Base-by-base conservation (phyloP, 2,113 vertebrate genomes). In the Astatotilapia flaviijosephi region DNA sequence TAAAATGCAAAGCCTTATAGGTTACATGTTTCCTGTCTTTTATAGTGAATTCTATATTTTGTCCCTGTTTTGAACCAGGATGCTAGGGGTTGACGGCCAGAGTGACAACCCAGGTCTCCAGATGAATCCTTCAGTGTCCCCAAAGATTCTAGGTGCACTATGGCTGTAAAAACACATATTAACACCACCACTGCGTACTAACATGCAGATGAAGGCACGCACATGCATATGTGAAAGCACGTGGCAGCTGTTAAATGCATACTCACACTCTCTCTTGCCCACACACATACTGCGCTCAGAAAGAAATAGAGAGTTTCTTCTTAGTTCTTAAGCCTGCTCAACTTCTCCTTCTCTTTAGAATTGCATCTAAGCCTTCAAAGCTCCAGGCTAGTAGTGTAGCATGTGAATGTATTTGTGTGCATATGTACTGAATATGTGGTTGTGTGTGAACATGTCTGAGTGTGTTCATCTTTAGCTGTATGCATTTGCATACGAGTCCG, bases 341-440 rank as follows among this genome's bases (percentile, higher is more conserved):
- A 91, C 91, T 90, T 93, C 62, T 89, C 83, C 83, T 92, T 93
- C 91, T 94, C 84, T 86, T 91, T 47, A 79, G 83, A 92, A 85
- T 62, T 82, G 8, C 88, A 87, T 54, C 86, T 87, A 58, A 87
- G 86, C 58, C 90, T 92, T 95, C 92, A 94, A 93, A 94, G 92
- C 85, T 33, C 79, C 28, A 58, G 55, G 77, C 77, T 75, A 31
- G 82, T 85, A 88, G 87, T 68, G 68, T 14, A 51, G 62, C 56
- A 55, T 54, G 37, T 80, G 75, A 70, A 56, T 47, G 23, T 56
- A 26, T 73, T 55, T 77, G 77, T 80, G 80, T 85, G 17, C 15
- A 53, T 84, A 42, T 42, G 7, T 80, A 26, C 21, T n/a, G 42
- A 51, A 75, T 17, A 42, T 80, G 23, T 49, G 58, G 82, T 21